Base-by-base conservation (phyloP, 2,888 invertebrate species). In the Cheilosia vulpina region DNA sequence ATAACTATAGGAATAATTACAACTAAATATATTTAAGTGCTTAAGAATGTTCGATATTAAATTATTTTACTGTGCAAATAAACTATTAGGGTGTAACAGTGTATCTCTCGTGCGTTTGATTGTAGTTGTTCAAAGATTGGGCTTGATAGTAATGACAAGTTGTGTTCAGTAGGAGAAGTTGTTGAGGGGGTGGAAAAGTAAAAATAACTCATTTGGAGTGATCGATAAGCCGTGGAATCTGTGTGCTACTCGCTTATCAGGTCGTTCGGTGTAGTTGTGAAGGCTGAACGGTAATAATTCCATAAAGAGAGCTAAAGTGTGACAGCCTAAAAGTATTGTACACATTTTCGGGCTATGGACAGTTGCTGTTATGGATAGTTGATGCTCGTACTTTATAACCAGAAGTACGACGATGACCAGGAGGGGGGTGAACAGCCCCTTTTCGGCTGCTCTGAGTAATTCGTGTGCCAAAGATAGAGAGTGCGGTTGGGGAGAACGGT, bases 21-120 rank as follows among this genome's bases (percentile, higher is more conserved):
- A 19, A 47, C 13, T 50, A 50, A 50, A 13, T n/a, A 52, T 24
- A 24, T 15, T 15, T 24, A 24, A 52, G 52, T 52, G 13, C 15
- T 24, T 47, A 50, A 58, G 17, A 19, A 55, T 69, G 75, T 57
- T 45, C 41, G 34, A 53, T 50, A 60, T 41, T 34, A 66, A 65
- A 72, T 55, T 72, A 43, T 60, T 55, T 75, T 43, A 65, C 41
- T 68, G 53, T 75, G 63, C 9, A 69, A 65, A 65, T 71, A 69
- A 71, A 75, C 63, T 68, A 31, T 62, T 75, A 62, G 7, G 45
- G 24, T 75, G 17, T 24, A 19, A 57, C 31, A 71, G 24, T 43
- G 52, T 52, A 63, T 34, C n/a, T 45, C n/a, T 41, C 9, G 15
- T 27, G 55, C 27, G 19, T 21, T 53, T 53, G 21, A 13, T 41